Evolutionary conservation across 92 coral and sea anemone genomes (phyloP), one percentile per base, ranked within the genome.

Genomic region (Palythoa caribaeorum): DNA sequence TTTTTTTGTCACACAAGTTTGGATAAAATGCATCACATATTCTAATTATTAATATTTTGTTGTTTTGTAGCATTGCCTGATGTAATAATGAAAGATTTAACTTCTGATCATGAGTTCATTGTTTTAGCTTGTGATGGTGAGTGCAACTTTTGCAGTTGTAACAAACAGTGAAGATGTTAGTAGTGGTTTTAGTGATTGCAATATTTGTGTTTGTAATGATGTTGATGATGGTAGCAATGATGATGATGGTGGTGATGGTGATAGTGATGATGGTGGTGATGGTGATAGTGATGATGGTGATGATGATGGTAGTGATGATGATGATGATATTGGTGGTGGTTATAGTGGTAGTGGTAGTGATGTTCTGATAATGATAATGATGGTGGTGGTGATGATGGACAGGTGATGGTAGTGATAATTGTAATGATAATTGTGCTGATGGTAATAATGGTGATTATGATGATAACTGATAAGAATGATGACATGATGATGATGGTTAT

Each of bases 41-140:
- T 0, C 50, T 44, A 8, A 44, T 8, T 44, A 44, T 44, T 44
- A 8, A 44, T 44, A 8, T 44, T 44, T 44, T 44, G 28, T 44
- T 5, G 50, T 44, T 44, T 44, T 44, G 50, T 77, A 96, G 99
- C 99, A 21, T 38, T 96, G 93, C 99, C 99, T 77, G 99, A 97
- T 92, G 99, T 97, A 11, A 91, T 95, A 78, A 87, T 88, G 9
- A 91, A 95, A 84, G 99, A 97, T 71, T 13, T 97, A 52, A 97
- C 99, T 1, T 76, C 99, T 63, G 98, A 97, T 70, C 96, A 95
- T 48, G 99, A 97, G 94, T 97, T 97, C 68, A 73, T 97, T 69
- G 90, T 97, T 12, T 78, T 97, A 89, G 99, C 99, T 36, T 97
- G 99, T 88, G 99, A 97, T 94, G 99, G 99, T 97, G 79, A 92